Evolutionary conservation across 1,140 invertebrate species (phyloP).

Genomic region (Hyphantria cunea): DNA sequence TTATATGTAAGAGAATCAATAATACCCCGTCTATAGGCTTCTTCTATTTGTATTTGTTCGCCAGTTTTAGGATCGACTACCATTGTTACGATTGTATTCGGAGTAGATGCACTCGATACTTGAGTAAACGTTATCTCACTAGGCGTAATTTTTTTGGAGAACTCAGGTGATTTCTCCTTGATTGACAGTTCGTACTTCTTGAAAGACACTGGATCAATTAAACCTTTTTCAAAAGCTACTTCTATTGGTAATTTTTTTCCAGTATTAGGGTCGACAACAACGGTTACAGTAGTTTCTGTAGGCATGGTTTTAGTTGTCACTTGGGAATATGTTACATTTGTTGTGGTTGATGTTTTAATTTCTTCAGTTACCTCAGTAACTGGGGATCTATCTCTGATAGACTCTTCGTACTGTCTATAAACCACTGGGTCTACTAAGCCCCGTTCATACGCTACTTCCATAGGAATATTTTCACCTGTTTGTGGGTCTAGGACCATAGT

Average conservation of each 20-base stretch:
- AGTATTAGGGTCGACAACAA: constrained; percentile 90
- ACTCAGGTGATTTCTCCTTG: constrained; percentile 59
- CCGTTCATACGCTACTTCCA: constrained; percentile 90
- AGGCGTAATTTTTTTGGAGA: constrained; percentile 49
- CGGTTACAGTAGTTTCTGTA: constrained; percentile 68
- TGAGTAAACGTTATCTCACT: constrained; percentile 40
- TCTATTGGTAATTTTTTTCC: constrained; percentile 87
- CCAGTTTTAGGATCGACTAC: constrained; percentile 51
- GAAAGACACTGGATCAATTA: constrained; percentile 84
- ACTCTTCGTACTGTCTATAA: constrained; percentile 82
- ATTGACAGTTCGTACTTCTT: constrained; percentile 82
- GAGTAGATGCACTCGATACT: constrained; percentile 17
- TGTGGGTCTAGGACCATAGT: constrained; percentile 89
- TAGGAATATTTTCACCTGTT: constrained; percentile 88
- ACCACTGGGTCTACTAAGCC: constrained; percentile 87
- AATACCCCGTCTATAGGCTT: constrained; percentile 46
- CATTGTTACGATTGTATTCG: constrained; percentile 38
- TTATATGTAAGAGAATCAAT: constrained; percentile 44
- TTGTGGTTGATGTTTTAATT: constrained; percentile 20
- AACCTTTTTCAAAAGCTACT: constrained; percentile 87
- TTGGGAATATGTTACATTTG: constrained; percentile 34
- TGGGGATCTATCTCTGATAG: constrained; percentile 58
- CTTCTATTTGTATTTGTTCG: constrained; percentile 45
- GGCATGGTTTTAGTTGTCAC: constrained; percentile 27
- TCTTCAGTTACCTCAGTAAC: constrained; percentile 82